Conservation (phyloP, 2,797 vertebrate species). For the Phoxinus dragarum region DNA sequence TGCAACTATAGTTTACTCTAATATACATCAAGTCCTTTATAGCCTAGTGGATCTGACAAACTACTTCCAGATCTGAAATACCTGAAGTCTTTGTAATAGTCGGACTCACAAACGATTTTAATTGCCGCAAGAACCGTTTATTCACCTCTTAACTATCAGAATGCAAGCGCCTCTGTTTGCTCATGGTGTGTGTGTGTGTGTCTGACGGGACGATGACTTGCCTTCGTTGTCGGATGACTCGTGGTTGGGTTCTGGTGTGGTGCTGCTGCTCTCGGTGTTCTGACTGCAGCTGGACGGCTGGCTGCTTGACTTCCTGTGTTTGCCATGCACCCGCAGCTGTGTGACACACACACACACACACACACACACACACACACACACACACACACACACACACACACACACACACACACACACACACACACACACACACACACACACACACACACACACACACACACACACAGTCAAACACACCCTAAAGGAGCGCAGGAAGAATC, state of each 20-base stretch:
- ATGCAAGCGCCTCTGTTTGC: not conserved
- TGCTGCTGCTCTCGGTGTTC: constrained; percentile 94
- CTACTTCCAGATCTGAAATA: not conserved
- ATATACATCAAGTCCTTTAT: not conserved
- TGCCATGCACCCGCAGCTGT: constrained; percentile 75
- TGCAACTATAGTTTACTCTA: no score
- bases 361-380: no score
- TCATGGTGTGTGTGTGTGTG: not conserved
- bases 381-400: constrained; percentile 18
- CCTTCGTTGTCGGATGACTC: constrained; percentile 94
- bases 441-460: no score
- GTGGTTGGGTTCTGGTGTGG: constrained; percentile 90
- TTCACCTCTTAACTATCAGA: not conserved
- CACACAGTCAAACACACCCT: constrained; percentile 16
- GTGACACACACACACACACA: constrained; percentile 13
- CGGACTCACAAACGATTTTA: not conserved
- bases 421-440: constrained; percentile 16
- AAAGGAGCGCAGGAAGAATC: not conserved
- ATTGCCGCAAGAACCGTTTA: not conserved
- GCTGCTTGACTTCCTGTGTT: constrained; percentile 90
- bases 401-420: constrained; percentile 7
- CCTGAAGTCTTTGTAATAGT: not conserved
- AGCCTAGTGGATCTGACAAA: not conserved
- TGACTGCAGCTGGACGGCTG: constrained; percentile 95
- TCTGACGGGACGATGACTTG: constrained; percentile 46